phyloP scores from a whole-genome alignment of 2,888 invertebrate species.

The Eristalis tenax region DNA sequence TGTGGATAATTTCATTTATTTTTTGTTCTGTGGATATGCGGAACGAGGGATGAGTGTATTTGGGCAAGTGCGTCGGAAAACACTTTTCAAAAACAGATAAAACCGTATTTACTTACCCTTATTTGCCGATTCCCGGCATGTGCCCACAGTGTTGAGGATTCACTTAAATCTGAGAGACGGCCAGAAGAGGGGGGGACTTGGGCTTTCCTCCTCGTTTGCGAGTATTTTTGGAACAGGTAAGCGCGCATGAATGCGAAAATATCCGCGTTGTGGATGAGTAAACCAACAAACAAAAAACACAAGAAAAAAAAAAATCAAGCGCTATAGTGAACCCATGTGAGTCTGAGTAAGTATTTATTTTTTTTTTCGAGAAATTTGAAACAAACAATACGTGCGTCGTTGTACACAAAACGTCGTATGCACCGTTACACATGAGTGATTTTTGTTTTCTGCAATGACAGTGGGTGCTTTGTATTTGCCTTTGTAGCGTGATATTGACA shows the following conservation, averaged over 20 bases:
- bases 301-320: background rate
- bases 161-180: background rate
- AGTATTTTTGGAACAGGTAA: slow-evolving; percentile 56
- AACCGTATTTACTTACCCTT: slow-evolving; percentile 27
- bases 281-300: background rate
- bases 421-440: slow-evolving; percentile 57
- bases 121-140: slow-evolving; percentile 23
- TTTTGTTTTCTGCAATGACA: slow-evolving; percentile 43
- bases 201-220: slow-evolving; percentile 5
- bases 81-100: background rate
- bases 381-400: slow-evolving; percentile 6
- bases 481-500: slow-evolving; percentile 24
- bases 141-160: background rate
- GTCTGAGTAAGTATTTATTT: slow-evolving; percentile 18
- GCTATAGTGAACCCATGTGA: slow-evolving; percentile 1
- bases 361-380: slow-evolving; percentile 3
- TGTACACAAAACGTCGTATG: slow-evolving; percentile 41
- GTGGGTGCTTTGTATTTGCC: slow-evolving; percentile 15
- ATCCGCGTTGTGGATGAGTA: slow-evolving; percentile 37
- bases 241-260: slow-evolving; percentile 55
- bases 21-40: background rate
- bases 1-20: background rate
- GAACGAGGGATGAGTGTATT: background rate
- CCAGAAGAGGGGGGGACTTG: slow-evolving; percentile 5
- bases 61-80: slow-evolving; percentile 21